Base-by-base conservation (phyloP, 30 jellyfish, hydroid and myxozoan genomes). In the Aurelia aurita complex sp. Pacific region DNA sequence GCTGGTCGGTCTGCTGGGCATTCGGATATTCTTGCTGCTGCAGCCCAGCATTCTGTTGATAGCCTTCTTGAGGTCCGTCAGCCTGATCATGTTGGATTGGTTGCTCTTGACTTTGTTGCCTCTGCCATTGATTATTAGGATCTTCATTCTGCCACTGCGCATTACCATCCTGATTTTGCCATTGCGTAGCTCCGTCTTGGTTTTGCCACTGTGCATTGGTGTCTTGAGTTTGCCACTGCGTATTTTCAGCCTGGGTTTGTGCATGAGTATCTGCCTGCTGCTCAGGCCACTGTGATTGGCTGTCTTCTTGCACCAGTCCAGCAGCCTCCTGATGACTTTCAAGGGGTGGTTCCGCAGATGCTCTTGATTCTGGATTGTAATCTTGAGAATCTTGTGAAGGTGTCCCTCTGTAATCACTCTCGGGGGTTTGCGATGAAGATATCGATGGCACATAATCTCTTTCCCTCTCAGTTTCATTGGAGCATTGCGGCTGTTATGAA, bases 301-400 rank as follows among this genome's bases (percentile, higher is more conserved):
- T 61, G 38, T 14, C 70, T 61, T 61, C 36, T n/a, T 61, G 33
- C 0, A 17, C 70, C 1, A 10, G 33, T 29, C 36, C 33, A 5
- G 66, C 0, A 15, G 59, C 57, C 72, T 78, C 76, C 62, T 29
- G 74, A 71, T 62, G 23, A n/a, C 9, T 18, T 29, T 77, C 79
- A 9, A 73, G 67, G 23, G 52, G 69, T 29, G 43, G 38, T 40
- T 62, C 79, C 17, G 29, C 15, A 12, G 85, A 50, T 38, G 18
- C 72, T 8, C 18, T 74, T 14, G 50, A 18, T 16, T 74, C 72
- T 11, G 23, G 17, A 35, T 52, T 74, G 53, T 3, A 33, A 38
- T 78, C 88, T 78, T 63, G 88, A 14, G 88, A 78, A 7, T 40
- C 88, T 19, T 78, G 88, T 6, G 88, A 78, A 32, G 88, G 79